Conservation (phyloP, 1,140 invertebrate species). For the Yoshiicerus persimilis region DNA sequence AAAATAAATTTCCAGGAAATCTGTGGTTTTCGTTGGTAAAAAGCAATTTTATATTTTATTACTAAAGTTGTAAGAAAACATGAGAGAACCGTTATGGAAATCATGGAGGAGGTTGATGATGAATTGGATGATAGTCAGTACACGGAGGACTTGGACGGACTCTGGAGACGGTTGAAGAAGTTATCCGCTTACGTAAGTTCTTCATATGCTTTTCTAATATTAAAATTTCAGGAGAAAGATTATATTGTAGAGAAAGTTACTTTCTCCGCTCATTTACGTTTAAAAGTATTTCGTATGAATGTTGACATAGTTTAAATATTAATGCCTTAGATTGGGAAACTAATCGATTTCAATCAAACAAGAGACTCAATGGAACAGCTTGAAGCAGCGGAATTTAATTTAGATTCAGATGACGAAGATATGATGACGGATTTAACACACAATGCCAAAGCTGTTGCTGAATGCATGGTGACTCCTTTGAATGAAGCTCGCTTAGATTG, state of each 20-base stretch:
- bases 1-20: too few species aligned
- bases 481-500: slow-evolving; percentile 34
- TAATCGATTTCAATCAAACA: slow-evolving; percentile 32
- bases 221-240: too few species aligned
- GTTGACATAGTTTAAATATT: background rate
- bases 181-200: background rate
- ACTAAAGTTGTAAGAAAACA: background rate
- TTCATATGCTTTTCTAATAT: too few species aligned
- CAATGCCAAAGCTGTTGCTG: background rate
- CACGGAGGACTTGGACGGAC: background rate
- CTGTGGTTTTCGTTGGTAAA: background rate
- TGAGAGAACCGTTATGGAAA: background rate
- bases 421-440: background rate
- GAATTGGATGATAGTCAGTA: background rate
- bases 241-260: too few species aligned
- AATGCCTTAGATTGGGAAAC: slow-evolving; percentile 30
- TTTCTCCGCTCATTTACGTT: too few species aligned
- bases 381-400: slow-evolving; percentile 36
- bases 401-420: slow-evolving; percentile 38
- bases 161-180: background rate
- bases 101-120: slow-evolving; percentile 13
- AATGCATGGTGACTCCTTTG: background rate
- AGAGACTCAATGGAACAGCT: slow-evolving; percentile 22
- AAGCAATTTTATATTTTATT: background rate
- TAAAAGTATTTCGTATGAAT: background rate